Evolutionary conservation across 2,113 vertebrate genomes (phyloP), one percentile per base, ranked within the genome.

Genomic region (Lepus europaeus): DNA sequence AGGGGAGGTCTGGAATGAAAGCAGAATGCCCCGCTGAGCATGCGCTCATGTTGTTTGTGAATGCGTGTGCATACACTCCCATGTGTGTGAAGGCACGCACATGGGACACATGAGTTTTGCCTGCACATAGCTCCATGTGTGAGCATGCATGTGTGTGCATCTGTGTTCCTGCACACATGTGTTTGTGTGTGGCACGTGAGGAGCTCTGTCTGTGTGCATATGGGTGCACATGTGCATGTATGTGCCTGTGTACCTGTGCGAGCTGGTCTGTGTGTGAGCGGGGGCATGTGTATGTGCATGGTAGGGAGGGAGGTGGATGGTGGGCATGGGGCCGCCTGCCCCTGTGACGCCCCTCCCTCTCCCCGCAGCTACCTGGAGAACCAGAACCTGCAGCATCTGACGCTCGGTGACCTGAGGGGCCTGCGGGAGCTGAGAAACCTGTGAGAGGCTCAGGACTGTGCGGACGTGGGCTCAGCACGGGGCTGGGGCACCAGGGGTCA

Each of bases 391-490:
- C 98, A 97, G 90, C 98, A 96, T 25, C 98, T 99, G 96, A 99
- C 98, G 79, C 97, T 92, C 19, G 31, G 73, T 1, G 99, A 99
- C 97, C 98, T 99, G 45, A 96, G 87, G 74, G 97, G 96, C 98
- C 99, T 99, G 98, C 96, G 97, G 97, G 98, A 99, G 87, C 98
- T 99, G 95, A 98, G 98, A 97, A 99, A 98, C 96, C 98, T 99
- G 99, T 99, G 97, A 99, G 27, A 27, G 17, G 19, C 31, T 10
- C 56, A 79, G 92, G 70, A 17, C 87, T 51, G 25, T 64, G 33
- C 2, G 77, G 92, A n/a, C 22, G 70, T 14, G 90, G 87, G 49
- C 78, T 70, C 33, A 9, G n/a, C 23, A 1, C 22, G 17, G 66
- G 49, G 20, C 33, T 11, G 25, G 1, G 39, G 31, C 14, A 39